Evolutionary conservation across 2,797 vertebrate genomes (phyloP).

Genomic region (Aulostomus chinensis): DNA sequence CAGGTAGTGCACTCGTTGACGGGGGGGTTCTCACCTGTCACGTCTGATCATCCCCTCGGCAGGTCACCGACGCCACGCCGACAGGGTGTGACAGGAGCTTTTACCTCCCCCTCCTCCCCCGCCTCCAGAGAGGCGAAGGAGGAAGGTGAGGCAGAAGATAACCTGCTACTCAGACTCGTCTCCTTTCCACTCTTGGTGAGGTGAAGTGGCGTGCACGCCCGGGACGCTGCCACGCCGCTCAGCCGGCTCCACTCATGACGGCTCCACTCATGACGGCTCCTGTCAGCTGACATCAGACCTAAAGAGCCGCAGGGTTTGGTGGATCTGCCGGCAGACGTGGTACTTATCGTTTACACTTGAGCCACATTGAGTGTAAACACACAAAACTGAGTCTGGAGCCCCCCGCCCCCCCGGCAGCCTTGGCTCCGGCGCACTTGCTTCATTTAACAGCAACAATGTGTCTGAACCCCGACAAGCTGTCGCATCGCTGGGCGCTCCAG

Average conservation of each 20-base stretch:
- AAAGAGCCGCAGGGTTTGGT: slow-evolving; percentile 16
- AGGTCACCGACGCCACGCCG: slow-evolving; percentile 42
- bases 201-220: slow-evolving; percentile 68
- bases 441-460: slow-evolving; percentile 79
- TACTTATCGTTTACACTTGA: slow-evolving; percentile 64
- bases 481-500: slow-evolving; percentile 45
- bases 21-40: slow-evolving; percentile 79
- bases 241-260: background rate
- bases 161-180: slow-evolving; percentile 54
- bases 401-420: slow-evolving; percentile 31
- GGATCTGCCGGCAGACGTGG: slow-evolving; percentile 17
- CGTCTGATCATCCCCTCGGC: slow-evolving; percentile 64
- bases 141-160: slow-evolving; percentile 11
- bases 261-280: background rate
- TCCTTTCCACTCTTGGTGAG: slow-evolving; percentile 70
- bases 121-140: slow-evolving; percentile 3
- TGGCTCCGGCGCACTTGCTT: slow-evolving; percentile 65
- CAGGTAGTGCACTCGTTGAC: no score
- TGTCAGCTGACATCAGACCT: slow-evolving; percentile 26
- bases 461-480: slow-evolving; percentile 72
- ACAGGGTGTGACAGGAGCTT: slow-evolving; percentile 78
- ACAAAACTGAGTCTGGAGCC: slow-evolving; percentile 27
- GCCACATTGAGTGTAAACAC: slow-evolving; percentile 56
- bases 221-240: slow-evolving; percentile 49
- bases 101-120: slow-evolving; percentile 54